A percentile compares a stretch with the other conserved stretches of the same genome.
Evolutionary conservation across 1,140 invertebrate species (phyloP).

Genomic region (Gryllus bimaculatus): DNA sequence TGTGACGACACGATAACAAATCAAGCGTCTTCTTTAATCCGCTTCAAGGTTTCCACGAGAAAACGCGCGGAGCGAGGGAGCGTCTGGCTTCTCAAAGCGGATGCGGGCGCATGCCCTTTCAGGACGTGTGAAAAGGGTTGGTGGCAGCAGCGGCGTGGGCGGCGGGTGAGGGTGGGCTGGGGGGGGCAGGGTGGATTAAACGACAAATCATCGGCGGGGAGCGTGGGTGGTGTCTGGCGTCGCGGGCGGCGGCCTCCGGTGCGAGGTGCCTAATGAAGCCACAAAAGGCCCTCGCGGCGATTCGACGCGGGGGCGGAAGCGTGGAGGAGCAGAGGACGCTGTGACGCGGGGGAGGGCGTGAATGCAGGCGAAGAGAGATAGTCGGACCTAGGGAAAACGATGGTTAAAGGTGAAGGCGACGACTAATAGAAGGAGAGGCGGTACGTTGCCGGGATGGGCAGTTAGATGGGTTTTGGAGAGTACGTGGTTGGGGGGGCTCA

Average conservation of each 20-base stretch:
- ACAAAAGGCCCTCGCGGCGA: background rate
- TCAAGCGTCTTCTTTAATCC: background rate
- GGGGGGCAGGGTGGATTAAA: no score
- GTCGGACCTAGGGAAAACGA: no score
- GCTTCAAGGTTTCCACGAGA: background rate
- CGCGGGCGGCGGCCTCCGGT: no score
- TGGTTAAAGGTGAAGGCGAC: no score
- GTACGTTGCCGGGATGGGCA: no score
- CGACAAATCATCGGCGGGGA: background rate
- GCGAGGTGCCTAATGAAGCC: background rate
- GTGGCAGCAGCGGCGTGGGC: background rate
- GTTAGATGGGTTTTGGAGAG: no score
- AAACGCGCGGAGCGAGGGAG: background rate
- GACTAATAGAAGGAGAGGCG: no score
- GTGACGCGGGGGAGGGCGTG: no score
- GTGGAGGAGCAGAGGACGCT: background rate
- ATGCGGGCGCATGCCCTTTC: background rate
- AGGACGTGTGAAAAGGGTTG: background rate
- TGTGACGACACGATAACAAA: constrained; percentile 1
- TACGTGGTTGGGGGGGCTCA: no score
- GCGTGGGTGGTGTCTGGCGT: background rate
- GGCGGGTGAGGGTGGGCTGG: background rate
- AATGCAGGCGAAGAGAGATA: no score
- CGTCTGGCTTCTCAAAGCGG: background rate
- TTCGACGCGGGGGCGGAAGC: background rate